These are phyloP conservation scores for Scaptodrosophila latifasciaeformis DNA, from an alignment of 2,888 invertebrate species.

Conservation along the genomic window DNA sequence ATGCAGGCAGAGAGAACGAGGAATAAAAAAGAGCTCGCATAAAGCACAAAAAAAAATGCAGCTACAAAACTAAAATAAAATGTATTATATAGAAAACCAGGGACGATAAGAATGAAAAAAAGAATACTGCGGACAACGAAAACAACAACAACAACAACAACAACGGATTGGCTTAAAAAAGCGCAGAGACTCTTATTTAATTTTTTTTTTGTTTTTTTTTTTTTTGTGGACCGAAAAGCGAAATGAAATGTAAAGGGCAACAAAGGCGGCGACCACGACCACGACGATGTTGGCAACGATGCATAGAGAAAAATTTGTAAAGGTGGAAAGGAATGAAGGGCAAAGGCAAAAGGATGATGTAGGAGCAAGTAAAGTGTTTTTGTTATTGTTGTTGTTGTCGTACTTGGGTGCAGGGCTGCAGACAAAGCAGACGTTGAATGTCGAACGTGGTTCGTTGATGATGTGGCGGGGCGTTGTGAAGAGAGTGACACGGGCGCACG, in stretches of 20 bases:
- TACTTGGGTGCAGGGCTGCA: conserved; percentile 22
- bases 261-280: conserved; percentile 29
- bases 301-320: conserved; percentile 7
- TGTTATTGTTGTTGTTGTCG: too few species aligned
- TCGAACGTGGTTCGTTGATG: conserved; percentile 46
- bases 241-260: conserved; percentile 53
- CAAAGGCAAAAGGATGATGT: background rate
- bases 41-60: conserved; percentile 26
- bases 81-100: conserved; percentile 15
- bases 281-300: conserved; percentile 23
- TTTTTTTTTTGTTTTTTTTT: too few species aligned
- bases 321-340: background rate
- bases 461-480: background rate
- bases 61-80: conserved; percentile 38
- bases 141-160: conserved; percentile 26
- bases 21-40: background rate
- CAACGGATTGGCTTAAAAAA: background rate
- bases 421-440: conserved; percentile 45
- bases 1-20: background rate
- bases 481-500: background rate
- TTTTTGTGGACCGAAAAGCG: conserved; percentile 40
- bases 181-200: too few species aligned
- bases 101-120: background rate
- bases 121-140: conserved; percentile 15
- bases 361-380: conserved; percentile 3